Conservation (phyloP, 2,113 vertebrate species). For the Chaetops frenatus region DNA sequence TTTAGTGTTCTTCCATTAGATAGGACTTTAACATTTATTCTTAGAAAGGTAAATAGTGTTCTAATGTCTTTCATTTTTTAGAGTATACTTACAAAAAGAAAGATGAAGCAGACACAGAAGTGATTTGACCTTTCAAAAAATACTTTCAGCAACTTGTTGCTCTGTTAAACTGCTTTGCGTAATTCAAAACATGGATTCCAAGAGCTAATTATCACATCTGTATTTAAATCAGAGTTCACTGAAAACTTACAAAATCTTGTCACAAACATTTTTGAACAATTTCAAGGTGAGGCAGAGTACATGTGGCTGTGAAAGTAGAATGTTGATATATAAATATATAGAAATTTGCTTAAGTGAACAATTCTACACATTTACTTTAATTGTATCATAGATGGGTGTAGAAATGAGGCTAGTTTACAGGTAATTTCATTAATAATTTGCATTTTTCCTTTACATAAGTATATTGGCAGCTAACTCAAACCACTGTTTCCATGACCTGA, state of each 20-base stretch:
- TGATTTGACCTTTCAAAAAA: slow-evolving; percentile 42
- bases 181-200: slow-evolving; percentile 1
- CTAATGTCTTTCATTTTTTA: slow-evolving; percentile 35
- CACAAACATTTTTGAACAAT: neutral
- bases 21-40: slow-evolving; percentile 64
- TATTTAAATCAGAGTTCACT: neutral
- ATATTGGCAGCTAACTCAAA: neutral
- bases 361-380: neutral
- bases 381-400: neutral
- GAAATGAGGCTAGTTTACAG: neutral
- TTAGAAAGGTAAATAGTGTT: slow-evolving; percentile 58
- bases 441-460: neutral
- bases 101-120: neutral
- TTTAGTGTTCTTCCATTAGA: slow-evolving; percentile 17
- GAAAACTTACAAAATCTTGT: neutral
- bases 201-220: slow-evolving; percentile 9
- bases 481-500: neutral
- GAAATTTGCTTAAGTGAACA: neutral
- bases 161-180: neutral
- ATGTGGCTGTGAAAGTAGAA: neutral
- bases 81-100: neutral
- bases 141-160: slow-evolving; percentile 7
- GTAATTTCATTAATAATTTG: neutral
- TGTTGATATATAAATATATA: neutral
- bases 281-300: neutral